Base-by-base conservation (phyloP, 2,888 invertebrate genomes). In the Rutpela maculata region DNA sequence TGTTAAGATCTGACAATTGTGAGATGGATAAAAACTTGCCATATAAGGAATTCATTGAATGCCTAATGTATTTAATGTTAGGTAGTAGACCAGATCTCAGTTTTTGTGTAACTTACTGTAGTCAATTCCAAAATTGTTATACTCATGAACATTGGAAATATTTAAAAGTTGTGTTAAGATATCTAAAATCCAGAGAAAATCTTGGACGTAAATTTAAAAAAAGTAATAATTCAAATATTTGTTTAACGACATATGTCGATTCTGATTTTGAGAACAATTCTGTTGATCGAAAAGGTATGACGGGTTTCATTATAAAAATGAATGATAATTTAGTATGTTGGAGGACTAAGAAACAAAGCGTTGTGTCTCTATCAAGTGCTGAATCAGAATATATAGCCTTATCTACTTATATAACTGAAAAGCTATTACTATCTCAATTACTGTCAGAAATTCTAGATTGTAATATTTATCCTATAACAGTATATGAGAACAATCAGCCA, bases 81-180 rank as follows among this genome's bases (percentile, higher is more conserved):
- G 63, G 63, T 35, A 60, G 74, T 22, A 79, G 80, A 69, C 79
- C 78, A 18, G 79, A 81, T 74, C 19, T 81, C 12, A 71, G 80
- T 75, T 79, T 59, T 73, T 76, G 43, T 55, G 69, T 81, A 26
- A 26, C 22, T 74, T 74, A 10, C n/a, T n/a, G n/a, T n/a, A n/a
- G n/a, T n/a, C 77, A 79, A 70, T 81, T 79, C 66, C 81, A 81
- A 72, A 80, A 79, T 57, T 56, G 68, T 75, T 78, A 66, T 69
- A 15, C 38, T 17, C 35, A 38, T 38, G 75, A 80, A 60, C 78
- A 79, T 59, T 79, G 75, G 72, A 74, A 71, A 22, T 60, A 77
- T 71, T 72, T 81, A 43, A 77, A 77, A 67, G 18, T 18, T 55
- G 56, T 67, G n/a, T 50, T 67, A 67, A 67, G 50, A 67, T 67